phyloP scores from a whole-genome alignment of 2,113 vertebrate species.

The Prunella himalayana region DNA sequence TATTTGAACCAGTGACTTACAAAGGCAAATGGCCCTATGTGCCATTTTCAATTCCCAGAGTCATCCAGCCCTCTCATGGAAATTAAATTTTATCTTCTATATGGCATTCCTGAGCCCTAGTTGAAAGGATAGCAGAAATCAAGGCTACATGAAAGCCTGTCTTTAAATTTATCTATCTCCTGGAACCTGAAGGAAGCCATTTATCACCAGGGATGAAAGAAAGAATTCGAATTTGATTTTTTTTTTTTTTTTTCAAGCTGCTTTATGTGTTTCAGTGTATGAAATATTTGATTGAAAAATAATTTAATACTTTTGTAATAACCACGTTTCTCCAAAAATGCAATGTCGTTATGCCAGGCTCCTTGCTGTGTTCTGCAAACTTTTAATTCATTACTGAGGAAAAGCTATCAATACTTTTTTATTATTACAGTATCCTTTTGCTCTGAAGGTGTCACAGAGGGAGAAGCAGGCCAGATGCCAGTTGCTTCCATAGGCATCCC shows the following conservation, averaged over 20 bases:
- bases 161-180: not conserved
- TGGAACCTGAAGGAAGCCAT: not conserved
- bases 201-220: not conserved
- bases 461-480: not conserved
- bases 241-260: slow-evolving; percentile 17
- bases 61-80: not conserved
- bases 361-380: slow-evolving; percentile 16
- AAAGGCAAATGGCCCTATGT: not conserved
- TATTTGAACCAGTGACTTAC: not conserved
- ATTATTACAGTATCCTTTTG: not conserved
- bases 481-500: not conserved
- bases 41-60: not conserved
- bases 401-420: not conserved
- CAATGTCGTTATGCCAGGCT: not conserved
- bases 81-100: slow-evolving; percentile 1
- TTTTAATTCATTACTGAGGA: slow-evolving; percentile 9
- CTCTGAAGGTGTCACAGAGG: not conserved
- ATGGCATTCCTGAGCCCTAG: not conserved
- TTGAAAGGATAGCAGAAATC: not conserved
- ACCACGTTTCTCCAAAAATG: not conserved
- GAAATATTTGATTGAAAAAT: slow-evolving; percentile 48
- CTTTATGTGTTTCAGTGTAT: slow-evolving; percentile 14
- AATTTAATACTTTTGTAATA: slow-evolving; percentile 37
- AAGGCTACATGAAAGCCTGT: not conserved
- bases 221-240: slow-evolving; percentile 12